phyloP scores from a whole-genome alignment of 2,797 vertebrate species.

The Pogonophryne albipinna region DNA sequence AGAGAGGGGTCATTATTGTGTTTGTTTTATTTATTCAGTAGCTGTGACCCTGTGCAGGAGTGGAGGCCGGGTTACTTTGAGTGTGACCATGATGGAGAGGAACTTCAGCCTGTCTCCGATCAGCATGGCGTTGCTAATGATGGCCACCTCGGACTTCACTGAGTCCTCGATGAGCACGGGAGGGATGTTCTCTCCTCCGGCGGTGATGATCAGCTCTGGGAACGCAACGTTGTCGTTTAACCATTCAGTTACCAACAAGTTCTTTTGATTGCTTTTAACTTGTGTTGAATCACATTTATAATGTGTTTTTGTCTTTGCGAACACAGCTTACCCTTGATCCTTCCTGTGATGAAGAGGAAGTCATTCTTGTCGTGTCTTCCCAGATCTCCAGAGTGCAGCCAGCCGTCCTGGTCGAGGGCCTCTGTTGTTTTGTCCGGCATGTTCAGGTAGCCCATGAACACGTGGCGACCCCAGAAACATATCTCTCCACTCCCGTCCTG shows the following conservation, averaged over 20 bases:
- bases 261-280: not conserved
- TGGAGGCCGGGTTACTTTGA: constrained; percentile 78
- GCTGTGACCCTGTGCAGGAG: not conserved
- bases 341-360: constrained; percentile 87
- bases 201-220: constrained; percentile 88
- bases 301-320: not conserved
- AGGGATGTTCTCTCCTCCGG: constrained; percentile 87
- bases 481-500: constrained; percentile 83
- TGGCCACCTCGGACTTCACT: constrained; percentile 79
- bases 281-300: too few relatives aligned
- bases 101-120: constrained; percentile 88
- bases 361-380: constrained; percentile 74
- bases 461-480: constrained; percentile 87
- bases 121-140: constrained; percentile 87
- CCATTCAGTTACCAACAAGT: not conserved
- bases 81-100: constrained; percentile 86
- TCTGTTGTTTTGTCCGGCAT: constrained; percentile 82
- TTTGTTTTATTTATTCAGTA: not conserved
- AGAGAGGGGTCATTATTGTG: not conserved
- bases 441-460: constrained; percentile 89
- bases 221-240: too few relatives aligned
- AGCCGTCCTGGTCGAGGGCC: constrained; percentile 83
- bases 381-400: constrained; percentile 88
- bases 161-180: constrained; percentile 86
- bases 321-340: constrained; percentile 83